Conservation (phyloP, 92 coral and sea anemone species). For the Chrysogorgia sp. region DNA sequence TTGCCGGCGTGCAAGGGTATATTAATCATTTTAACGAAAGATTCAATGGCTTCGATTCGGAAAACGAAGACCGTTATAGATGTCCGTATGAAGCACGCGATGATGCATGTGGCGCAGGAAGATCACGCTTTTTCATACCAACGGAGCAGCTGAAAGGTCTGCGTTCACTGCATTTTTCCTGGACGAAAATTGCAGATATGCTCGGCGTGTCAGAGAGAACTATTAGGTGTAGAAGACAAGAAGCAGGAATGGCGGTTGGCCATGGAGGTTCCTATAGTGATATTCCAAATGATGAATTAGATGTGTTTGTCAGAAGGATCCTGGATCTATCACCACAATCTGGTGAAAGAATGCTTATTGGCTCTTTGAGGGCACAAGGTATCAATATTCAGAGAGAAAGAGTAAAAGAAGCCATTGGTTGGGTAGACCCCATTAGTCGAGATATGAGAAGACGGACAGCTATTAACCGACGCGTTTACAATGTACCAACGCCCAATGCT, state of each 20-base stretch:
- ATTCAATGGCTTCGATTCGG: slow-evolving; percentile 16
- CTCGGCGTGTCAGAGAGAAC: slow-evolving; percentile 64
- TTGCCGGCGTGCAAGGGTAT: slow-evolving; percentile 41
- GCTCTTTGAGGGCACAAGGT: slow-evolving; percentile 29
- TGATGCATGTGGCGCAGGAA: slow-evolving; percentile 36
- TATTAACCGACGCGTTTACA: slow-evolving; percentile 23
- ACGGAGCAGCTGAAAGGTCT: slow-evolving; percentile 61
- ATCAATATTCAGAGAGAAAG: slow-evolving; percentile 42
- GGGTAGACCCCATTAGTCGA: slow-evolving; percentile 45
- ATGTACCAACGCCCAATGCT: slow-evolving; percentile 39
- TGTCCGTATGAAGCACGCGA: slow-evolving; percentile 52
- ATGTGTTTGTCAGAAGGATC: slow-evolving; percentile 1
- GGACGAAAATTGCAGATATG: slow-evolving; percentile 56
- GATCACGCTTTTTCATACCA: slow-evolving; percentile 60
- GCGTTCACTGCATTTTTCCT: slow-evolving; percentile 60
- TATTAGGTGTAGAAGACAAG: slow-evolving; percentile 48
- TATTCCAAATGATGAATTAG: not conserved
- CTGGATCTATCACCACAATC: slow-evolving; percentile 19
- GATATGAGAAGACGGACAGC: slow-evolving; percentile 29
- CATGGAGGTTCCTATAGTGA: not conserved
- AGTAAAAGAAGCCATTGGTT: slow-evolving; percentile 16
- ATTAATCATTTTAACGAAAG: slow-evolving; percentile 54
- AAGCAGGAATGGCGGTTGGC: slow-evolving; percentile 10
- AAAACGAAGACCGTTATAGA: slow-evolving; percentile 20
- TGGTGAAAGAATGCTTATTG: slow-evolving; percentile 47